A percentile compares a stretch with the other conserved stretches of the same genome.
Evolutionary conservation across 2,888 invertebrate genomes (phyloP).

Genomic region (Neuroscelio doddi): DNA sequence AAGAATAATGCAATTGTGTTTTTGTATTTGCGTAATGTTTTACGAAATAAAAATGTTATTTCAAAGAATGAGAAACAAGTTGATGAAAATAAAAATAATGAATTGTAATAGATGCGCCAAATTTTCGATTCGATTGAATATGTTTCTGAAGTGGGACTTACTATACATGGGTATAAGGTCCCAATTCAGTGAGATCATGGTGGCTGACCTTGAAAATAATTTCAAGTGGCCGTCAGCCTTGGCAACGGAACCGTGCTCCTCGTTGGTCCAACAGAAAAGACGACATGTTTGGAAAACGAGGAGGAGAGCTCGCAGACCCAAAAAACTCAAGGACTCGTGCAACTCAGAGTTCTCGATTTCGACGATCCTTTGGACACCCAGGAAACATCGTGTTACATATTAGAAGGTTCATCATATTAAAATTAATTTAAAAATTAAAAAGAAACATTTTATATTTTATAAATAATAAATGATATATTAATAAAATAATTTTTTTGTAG

Average conservation of each 20-base stretch:
- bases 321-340: slow-evolving; percentile 71
- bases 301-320: slow-evolving; percentile 42
- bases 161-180: not conserved
- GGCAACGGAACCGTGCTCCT: slow-evolving; percentile 66
- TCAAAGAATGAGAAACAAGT: too few species aligned
- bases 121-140: slow-evolving; percentile 10
- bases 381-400: slow-evolving; percentile 67
- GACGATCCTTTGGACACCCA: slow-evolving; percentile 63
- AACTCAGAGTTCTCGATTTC: slow-evolving; percentile 62
- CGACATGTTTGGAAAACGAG: slow-evolving; percentile 22
- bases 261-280: slow-evolving; percentile 49
- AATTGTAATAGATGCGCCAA: not conserved
- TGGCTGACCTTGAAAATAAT: slow-evolving; percentile 62
- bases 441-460: too few species aligned
- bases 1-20: too few species aligned
- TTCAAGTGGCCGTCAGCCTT: slow-evolving; percentile 70
- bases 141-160: not conserved
- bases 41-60: too few species aligned
- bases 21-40: too few species aligned
- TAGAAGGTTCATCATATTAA: slow-evolving; percentile 60
- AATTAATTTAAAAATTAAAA: not conserved
- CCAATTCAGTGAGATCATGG: slow-evolving; percentile 42
- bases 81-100: too few species aligned
- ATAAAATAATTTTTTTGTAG: too few species aligned
- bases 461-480: too few species aligned